Percentiles rank a stretch among this genome's conserved stretches.
These are phyloP conservation scores for Lophochroa leadbeateri DNA, from an alignment of 2,113 vertebrate genomes.

Conservation along the genomic window DNA sequence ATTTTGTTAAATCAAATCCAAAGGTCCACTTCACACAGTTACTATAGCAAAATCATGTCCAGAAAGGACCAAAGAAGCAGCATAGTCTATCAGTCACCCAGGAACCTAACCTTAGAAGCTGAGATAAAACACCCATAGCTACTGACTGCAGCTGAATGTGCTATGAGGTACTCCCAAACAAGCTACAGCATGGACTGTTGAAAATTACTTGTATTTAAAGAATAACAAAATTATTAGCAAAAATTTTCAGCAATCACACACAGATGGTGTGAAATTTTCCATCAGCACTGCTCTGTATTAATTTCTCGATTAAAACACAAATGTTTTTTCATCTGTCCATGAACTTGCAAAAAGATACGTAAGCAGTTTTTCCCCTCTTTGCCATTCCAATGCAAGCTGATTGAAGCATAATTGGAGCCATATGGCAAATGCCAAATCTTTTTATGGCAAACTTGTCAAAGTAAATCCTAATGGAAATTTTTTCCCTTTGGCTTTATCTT, in stretches of 20 bases:
- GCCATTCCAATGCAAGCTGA: not conserved
- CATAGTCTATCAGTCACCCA: not conserved
- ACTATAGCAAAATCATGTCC: not conserved
- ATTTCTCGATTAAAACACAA: not conserved
- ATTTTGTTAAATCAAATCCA: not conserved
- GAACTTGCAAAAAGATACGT: not conserved
- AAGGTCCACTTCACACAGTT: not conserved
- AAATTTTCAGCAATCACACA: not conserved
- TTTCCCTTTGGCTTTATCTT: not conserved
- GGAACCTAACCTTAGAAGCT: not conserved
- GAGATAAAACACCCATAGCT: not conserved
- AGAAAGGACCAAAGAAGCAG: not conserved
- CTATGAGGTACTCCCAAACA: not conserved
- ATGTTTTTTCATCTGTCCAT: not conserved
- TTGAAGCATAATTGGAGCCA: not conserved
- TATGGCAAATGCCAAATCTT: not conserved
- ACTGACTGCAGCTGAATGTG: not conserved
- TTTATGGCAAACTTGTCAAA: not conserved
- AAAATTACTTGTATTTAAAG: not conserved
- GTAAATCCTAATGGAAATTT: not conserved
- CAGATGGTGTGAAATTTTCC: not conserved
- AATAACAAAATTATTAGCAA: not conserved
- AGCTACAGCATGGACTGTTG: not conserved
- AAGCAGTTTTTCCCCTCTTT: not conserved
- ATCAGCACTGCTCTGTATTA: not conserved